phyloP scores from a whole-genome alignment of 2,797 vertebrate species.

The Calcarius lapponicus region DNA sequence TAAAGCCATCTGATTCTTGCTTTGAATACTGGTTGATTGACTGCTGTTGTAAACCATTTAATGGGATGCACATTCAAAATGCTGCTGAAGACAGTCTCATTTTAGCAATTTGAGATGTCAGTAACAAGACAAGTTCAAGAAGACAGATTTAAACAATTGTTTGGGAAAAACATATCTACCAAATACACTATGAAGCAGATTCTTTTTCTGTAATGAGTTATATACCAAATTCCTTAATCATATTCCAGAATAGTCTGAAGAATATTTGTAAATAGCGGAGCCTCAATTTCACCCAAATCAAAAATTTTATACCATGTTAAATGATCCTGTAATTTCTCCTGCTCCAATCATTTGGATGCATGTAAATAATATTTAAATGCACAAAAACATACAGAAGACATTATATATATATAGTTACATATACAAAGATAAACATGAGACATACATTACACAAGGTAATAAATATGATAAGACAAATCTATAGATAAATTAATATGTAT shows the following conservation, averaged over 20 bases:
- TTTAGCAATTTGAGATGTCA: constrained; percentile 7
- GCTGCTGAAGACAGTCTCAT: neutral
- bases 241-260: neutral
- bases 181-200: neutral
- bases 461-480: neutral
- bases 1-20: constrained; percentile 26
- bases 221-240: neutral
- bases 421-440: neutral
- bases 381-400: neutral
- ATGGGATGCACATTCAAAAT: neutral
- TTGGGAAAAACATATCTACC: neutral
- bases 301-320: neutral
- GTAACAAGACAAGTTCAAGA: neutral
- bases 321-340: neutral
- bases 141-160: neutral
- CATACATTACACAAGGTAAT: neutral
- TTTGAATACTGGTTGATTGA: constrained; percentile 25
- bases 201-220: neutral
- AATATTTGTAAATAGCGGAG: neutral
- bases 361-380: neutral
- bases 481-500: neutral
- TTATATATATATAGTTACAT: neutral
- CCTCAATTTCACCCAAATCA: neutral
- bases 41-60: constrained; percentile 27
- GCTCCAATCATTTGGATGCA: neutral